A percentile compares a stretch with the other conserved stretches of the same genome.
phyloP scores from a whole-genome alignment of 2,888 invertebrate species.

The Eristalinus sepulchralis region DNA sequence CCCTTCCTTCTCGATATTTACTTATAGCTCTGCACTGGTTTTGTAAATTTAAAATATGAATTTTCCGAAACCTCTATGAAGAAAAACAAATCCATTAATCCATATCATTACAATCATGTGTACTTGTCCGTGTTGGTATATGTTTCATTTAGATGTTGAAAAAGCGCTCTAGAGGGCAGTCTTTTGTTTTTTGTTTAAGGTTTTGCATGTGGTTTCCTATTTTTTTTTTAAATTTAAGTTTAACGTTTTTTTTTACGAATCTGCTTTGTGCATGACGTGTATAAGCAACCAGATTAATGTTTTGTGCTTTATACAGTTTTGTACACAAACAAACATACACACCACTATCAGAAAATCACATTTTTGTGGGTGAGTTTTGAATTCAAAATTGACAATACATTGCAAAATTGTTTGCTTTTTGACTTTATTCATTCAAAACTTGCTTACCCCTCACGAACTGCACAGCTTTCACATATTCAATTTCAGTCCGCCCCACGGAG shows the following conservation, averaged over 20 bases:
- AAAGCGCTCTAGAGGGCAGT: slow-evolving; percentile 30
- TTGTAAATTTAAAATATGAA: slow-evolving; percentile 73
- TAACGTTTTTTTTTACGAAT: slow-evolving; percentile 5
- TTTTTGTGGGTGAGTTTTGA: slow-evolving; percentile 56
- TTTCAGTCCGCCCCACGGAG: slow-evolving; percentile 24
- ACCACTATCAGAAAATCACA: slow-evolving; percentile 22
- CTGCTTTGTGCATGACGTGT: slow-evolving; percentile 67
- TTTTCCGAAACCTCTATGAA: slow-evolving; percentile 32
- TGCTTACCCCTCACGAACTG: slow-evolving; percentile 24
- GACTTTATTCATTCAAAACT: slow-evolving; percentile 35
- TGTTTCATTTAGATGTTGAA: slow-evolving; percentile 51
- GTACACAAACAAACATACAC: slow-evolving; percentile 29
- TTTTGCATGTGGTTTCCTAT: slow-evolving; percentile 52
- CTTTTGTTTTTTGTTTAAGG: slow-evolving; percentile 33
- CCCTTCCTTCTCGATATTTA: slow-evolving; percentile 72
- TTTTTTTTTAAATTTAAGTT: too few species aligned
- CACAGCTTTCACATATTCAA: slow-evolving; percentile 37
- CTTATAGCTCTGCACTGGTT: slow-evolving; percentile 81
- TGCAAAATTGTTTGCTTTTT: neutral
- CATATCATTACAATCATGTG: slow-evolving; percentile 40
- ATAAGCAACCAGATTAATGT: slow-evolving; percentile 14
- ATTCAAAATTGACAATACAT: slow-evolving; percentile 26
- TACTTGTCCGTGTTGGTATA: slow-evolving; percentile 54
- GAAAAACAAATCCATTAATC: slow-evolving; percentile 30
- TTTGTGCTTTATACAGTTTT: slow-evolving; percentile 39